Conservation (phyloP, 2,888 invertebrate species). For the Chloromyia formosa region DNA sequence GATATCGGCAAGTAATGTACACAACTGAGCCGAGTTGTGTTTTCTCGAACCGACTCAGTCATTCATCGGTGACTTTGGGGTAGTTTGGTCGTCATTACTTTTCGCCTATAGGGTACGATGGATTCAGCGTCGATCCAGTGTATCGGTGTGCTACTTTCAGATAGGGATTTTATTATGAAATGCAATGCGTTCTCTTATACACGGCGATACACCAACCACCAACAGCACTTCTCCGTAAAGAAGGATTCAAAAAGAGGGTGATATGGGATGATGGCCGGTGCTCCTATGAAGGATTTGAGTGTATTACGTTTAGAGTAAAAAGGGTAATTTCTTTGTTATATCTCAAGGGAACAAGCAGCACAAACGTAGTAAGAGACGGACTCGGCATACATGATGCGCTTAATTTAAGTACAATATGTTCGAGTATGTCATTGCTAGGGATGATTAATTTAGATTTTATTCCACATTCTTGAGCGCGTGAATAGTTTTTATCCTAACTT, state of each 20-base stretch:
- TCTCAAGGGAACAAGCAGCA: slow-evolving; percentile 6
- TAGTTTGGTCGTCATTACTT: slow-evolving; percentile 19
- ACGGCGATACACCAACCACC: background rate
- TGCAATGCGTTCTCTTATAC: background rate
- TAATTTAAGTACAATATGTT: slow-evolving; percentile 13
- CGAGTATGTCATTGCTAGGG: too few species aligned
- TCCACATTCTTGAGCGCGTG: background rate
- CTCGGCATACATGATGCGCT: slow-evolving; percentile 10
- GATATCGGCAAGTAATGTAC: background rate
- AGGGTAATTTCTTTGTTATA: slow-evolving; percentile 35
- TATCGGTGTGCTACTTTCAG: background rate
- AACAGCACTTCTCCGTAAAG: too few species aligned
- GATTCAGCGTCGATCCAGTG: background rate
- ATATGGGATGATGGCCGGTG: background rate
- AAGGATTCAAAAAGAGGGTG: background rate
- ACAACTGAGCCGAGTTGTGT: background rate
- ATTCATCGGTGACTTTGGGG: slow-evolving; percentile 22
- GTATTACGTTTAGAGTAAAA: background rate
- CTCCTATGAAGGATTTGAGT: background rate
- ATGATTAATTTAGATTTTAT: slow-evolving; percentile 22
- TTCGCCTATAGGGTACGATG: slow-evolving; percentile 32
- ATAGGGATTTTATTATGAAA: slow-evolving; percentile 13
- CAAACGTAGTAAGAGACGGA: background rate
- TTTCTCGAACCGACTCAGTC: too few species aligned
- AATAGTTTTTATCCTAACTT: background rate